These are phyloP conservation scores for Eurystomus glaucurus DNA, from an alignment of 2,797 vertebrate species.

Conservation along the genomic window DNA sequence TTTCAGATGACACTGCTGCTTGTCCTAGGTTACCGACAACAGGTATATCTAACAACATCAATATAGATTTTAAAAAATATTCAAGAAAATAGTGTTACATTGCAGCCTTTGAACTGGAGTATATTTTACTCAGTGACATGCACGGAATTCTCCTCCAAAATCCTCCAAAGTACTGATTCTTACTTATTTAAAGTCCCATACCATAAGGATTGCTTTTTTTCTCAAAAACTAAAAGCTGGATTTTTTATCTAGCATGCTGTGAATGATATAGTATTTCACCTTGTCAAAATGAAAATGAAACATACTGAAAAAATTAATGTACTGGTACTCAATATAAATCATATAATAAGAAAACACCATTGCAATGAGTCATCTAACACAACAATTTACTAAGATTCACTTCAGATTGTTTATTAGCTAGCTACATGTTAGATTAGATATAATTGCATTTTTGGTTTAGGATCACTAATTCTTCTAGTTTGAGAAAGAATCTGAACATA, in stretches of 20 bases:
- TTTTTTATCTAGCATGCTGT: background rate
- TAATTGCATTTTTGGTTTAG: background rate
- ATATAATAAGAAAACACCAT: background rate
- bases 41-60: background rate
- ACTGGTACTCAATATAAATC: background rate
- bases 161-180: background rate
- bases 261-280: background rate
- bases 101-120: background rate
- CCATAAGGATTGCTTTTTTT: background rate
- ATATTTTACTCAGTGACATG: background rate
- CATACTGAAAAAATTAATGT: background rate
- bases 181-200: background rate
- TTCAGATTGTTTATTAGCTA: background rate
- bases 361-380: background rate
- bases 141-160: background rate
- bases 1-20: background rate
- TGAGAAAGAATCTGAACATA: background rate
- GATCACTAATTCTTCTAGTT: background rate
- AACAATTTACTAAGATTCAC: background rate
- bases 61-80: background rate
- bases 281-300: background rate
- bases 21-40: background rate
- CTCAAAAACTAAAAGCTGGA: background rate
- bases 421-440: background rate
- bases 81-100: fast-evolving